Conservation (phyloP, 2,797 vertebrate species). For the Sebastes matsubarae region DNA sequence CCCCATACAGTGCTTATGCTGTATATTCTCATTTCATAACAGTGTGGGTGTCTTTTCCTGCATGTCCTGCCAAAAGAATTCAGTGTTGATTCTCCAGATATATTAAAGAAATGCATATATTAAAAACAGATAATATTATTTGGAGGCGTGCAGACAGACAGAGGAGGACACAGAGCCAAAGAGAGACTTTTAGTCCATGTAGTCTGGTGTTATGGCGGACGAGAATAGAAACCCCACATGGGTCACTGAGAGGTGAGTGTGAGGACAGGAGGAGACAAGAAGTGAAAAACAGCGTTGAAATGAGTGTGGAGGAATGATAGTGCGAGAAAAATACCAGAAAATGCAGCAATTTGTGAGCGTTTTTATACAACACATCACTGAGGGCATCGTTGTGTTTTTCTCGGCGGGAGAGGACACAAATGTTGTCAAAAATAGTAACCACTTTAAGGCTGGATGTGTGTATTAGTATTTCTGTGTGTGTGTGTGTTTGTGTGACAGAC, state of each 20-base stretch:
- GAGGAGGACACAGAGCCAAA: not conserved
- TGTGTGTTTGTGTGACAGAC: not conserved
- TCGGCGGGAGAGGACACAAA: not conserved
- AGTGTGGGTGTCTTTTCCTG: not conserved
- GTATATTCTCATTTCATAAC: not conserved
- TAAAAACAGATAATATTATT: conserved; percentile 1
- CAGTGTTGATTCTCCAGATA: not conserved
- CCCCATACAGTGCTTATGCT: not conserved
- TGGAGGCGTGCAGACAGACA: conserved; percentile 14
- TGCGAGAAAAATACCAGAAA: not conserved
- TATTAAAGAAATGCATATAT: not conserved
- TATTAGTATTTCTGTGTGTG: not conserved
- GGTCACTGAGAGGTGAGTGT: conserved; percentile 44
- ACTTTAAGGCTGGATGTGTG: not conserved
- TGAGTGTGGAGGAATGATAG: conserved; percentile 10
- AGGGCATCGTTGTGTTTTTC: conserved; percentile 7
- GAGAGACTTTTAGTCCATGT: conserved; percentile 14
- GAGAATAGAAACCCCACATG: conserved; percentile 33
- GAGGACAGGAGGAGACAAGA: conserved; percentile 3
- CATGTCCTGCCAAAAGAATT: not conserved
- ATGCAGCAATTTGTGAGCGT: not conserved
- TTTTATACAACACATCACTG: not conserved
- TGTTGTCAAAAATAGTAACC: conserved; percentile 10
- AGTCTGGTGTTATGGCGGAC: conserved; percentile 19
- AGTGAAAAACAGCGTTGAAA: conserved; percentile 19